Conservation (phyloP, 2,888 invertebrate species). For the Scrobipalpa costella region DNA sequence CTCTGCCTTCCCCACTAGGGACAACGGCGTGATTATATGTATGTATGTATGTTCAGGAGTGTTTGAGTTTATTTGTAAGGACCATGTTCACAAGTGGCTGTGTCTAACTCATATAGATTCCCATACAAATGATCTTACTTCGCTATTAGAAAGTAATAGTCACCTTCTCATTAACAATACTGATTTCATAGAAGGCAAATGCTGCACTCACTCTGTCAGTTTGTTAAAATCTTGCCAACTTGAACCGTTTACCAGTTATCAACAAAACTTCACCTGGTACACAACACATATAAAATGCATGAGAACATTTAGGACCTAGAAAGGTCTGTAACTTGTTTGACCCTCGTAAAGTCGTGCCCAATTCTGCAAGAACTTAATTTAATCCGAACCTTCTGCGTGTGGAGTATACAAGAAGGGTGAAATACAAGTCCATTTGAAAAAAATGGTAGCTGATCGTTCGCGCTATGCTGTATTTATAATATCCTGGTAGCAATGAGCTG, state of each 20-base stretch:
- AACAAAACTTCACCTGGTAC: background rate
- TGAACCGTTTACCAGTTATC: background rate
- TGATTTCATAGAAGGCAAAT: too few species aligned
- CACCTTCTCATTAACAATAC: too few species aligned
- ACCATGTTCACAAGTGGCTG: too few species aligned
- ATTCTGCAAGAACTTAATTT: conserved; percentile 9
- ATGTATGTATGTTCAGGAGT: too few species aligned
- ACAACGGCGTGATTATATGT: too few species aligned
- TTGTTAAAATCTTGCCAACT: too few species aligned
- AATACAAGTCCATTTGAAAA: conserved; percentile 8
- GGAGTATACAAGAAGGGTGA: background rate
- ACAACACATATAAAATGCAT: conserved; percentile 1
- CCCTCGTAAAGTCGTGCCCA: conserved; percentile 13
- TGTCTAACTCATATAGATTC: too few species aligned
- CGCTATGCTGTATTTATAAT: background rate
- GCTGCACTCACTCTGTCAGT: too few species aligned
- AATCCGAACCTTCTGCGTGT: conserved; percentile 2
- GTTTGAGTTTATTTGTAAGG: too few species aligned
- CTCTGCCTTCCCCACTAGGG: too few species aligned
- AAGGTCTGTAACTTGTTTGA: background rate
- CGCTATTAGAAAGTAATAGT: too few species aligned
- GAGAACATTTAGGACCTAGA: background rate
- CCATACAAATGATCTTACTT: too few species aligned
- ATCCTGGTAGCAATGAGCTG: background rate
- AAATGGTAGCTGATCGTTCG: background rate